phyloP scores from a whole-genome alignment of 1,140 invertebrate genomes.

The Coelopa frigida region DNA sequence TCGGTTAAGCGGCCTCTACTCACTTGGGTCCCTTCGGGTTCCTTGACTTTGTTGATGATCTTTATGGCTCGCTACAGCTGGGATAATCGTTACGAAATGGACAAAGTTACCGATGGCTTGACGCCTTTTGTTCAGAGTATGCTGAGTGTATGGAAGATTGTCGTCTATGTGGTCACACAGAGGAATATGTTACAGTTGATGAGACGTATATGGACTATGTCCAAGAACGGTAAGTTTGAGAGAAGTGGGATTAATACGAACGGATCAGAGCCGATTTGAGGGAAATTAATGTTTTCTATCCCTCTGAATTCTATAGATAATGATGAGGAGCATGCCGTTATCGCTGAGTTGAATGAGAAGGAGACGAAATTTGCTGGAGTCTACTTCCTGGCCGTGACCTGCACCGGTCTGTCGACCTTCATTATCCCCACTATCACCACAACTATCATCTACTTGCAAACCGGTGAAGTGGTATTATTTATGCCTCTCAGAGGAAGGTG shows the following conservation, averaged over 20 bases:
- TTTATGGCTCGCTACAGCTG: no score
- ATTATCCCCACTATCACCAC: neutral
- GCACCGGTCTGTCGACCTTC: neutral
- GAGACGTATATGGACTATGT: neutral
- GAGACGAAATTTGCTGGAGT: no score
- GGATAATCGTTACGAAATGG: neutral
- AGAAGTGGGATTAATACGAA: neutral
- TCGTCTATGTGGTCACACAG: neutral
- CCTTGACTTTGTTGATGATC: no score
- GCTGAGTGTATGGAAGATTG: slow-evolving; percentile 4
- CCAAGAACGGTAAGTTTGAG: neutral
- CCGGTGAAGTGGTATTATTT: slow-evolving; percentile 1
- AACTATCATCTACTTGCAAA: neutral
- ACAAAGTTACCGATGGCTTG: slow-evolving; percentile 3
- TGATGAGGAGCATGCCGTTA: no score
- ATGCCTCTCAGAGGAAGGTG: neutral
- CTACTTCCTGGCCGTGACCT: neutral
- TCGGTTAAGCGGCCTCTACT: no score
- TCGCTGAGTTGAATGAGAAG: no score
- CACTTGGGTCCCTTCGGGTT: no score
- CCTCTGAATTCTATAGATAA: no score
- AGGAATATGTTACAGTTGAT: neutral
- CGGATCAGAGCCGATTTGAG: no score
- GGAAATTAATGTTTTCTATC: no score
- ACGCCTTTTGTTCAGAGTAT: neutral